Conservation (phyloP, 2,797 vertebrate genomes). For the Hafferia zeledoni region DNA sequence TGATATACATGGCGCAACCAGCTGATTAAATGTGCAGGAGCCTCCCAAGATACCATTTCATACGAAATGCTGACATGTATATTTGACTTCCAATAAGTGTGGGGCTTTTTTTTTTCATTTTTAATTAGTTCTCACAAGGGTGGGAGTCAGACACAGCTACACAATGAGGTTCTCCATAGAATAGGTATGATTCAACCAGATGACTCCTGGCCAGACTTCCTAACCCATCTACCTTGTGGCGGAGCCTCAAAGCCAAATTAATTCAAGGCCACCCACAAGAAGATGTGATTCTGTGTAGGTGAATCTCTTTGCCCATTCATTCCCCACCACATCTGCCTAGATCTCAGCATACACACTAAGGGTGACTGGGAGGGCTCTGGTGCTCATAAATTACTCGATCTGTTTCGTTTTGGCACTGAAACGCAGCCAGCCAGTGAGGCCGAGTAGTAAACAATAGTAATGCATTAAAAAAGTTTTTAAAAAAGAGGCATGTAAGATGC, state of each 20-base stretch:
- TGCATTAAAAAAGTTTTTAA: neutral
- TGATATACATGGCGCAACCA: slow-evolving; percentile 19
- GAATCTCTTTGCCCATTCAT: slow-evolving; percentile 21
- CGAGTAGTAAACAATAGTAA: slow-evolving; percentile 12
- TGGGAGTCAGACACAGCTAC: neutral
- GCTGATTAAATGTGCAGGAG: slow-evolving; percentile 35
- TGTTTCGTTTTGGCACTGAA: neutral
- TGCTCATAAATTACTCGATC: neutral
- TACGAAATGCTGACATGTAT: slow-evolving; percentile 38
- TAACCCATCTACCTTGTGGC: slow-evolving; percentile 7
- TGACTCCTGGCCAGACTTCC: slow-evolving; percentile 23
- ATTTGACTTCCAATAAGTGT: slow-evolving; percentile 23
- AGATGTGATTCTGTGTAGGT: neutral
- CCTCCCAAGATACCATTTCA: slow-evolving; percentile 39
- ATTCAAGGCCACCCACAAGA: slow-evolving; percentile 56
- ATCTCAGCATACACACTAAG: neutral
- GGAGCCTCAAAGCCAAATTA: neutral
- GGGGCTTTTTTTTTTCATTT: neutral
- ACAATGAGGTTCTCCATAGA: neutral
- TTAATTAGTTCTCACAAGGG: slow-evolving; percentile 38
- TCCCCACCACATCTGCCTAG: neutral
- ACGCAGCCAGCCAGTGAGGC: neutral
- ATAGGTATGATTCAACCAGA: slow-evolving; percentile 6
- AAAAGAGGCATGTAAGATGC: neutral
- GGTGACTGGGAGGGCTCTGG: neutral